Conservation (phyloP, 2,888 invertebrate species). For the Oeneis ivallda region DNA sequence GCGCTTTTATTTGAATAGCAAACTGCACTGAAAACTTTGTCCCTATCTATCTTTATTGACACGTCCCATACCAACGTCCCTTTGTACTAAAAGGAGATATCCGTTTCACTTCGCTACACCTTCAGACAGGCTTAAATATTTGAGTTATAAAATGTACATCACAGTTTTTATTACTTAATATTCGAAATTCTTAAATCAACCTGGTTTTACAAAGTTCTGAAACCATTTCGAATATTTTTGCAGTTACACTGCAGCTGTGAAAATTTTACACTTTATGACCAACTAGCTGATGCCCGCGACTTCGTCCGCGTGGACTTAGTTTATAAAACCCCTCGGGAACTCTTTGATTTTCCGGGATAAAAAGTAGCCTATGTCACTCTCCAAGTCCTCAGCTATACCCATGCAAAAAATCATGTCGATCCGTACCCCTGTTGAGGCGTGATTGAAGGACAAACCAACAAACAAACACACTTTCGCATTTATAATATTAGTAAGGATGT, state of each 20-base stretch:
- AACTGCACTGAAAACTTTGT: neutral
- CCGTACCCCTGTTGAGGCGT: too few relatives aligned
- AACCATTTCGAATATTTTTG: neutral
- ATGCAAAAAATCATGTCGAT: too few relatives aligned
- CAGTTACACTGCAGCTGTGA: too few relatives aligned
- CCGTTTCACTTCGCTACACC: conserved; percentile 7
- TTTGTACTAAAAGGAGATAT: conserved; percentile 14
- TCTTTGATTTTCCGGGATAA: too few relatives aligned
- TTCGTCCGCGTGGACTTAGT: too few relatives aligned
- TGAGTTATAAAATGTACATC: neutral
- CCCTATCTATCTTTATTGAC: neutral
- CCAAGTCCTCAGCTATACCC: too few relatives aligned
- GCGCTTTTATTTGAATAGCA: neutral
- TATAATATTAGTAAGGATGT: too few relatives aligned
- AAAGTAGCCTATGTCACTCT: too few relatives aligned
- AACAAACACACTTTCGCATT: too few relatives aligned
- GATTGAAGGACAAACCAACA: too few relatives aligned
- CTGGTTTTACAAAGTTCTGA: neutral
- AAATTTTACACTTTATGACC: neutral
- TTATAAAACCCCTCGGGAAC: too few relatives aligned
- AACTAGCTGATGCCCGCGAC: too few relatives aligned
- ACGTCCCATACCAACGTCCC: neutral
- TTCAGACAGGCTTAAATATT: conserved; percentile 1
- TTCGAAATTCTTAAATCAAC: neutral
- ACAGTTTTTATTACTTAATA: neutral